Percentiles rank a stretch among this genome's conserved stretches.
These are phyloP conservation scores for Bradypodion ventrale DNA, from an alignment of 2,797 vertebrate species.

Conservation along the genomic window DNA sequence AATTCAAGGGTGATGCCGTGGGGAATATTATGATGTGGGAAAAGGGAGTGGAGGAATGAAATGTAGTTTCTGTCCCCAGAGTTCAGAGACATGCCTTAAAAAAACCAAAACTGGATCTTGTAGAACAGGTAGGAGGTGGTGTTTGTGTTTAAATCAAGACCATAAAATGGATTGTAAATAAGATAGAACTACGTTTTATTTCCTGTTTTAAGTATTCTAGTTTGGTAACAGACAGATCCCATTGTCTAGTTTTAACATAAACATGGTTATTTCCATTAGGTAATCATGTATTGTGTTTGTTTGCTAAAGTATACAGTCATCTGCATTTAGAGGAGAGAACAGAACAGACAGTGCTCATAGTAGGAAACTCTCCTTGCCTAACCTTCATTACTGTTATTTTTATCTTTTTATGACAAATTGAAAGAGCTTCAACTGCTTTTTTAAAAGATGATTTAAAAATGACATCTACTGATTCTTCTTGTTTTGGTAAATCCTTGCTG, in stretches of 20 bases:
- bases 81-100: slow-evolving; percentile 47
- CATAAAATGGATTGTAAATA: neutral
- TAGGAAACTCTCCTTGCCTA: slow-evolving; percentile 67
- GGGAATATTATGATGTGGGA: slow-evolving; percentile 39
- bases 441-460: neutral
- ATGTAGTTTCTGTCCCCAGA: slow-evolving; percentile 24
- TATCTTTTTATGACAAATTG: neutral
- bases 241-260: neutral
- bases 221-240: neutral
- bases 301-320: slow-evolving; percentile 30
- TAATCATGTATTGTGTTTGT: neutral
- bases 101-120: slow-evolving; percentile 33
- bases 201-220: neutral
- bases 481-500: slow-evolving; percentile 39
- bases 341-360: slow-evolving; percentile 56
- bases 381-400: slow-evolving; percentile 48
- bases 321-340: slow-evolving; percentile 26
- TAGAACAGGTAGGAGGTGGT: slow-evolving; percentile 25
- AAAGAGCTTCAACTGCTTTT: neutral
- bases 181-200: slow-evolving; percentile 22
- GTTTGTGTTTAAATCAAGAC: slow-evolving; percentile 9
- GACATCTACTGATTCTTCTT: neutral
- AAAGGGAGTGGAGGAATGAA: slow-evolving; percentile 35
- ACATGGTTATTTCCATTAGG: neutral
- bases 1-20: slow-evolving; percentile 56